Conservation (phyloP, 2,888 invertebrate species). For the Antheraea assamensis region DNA sequence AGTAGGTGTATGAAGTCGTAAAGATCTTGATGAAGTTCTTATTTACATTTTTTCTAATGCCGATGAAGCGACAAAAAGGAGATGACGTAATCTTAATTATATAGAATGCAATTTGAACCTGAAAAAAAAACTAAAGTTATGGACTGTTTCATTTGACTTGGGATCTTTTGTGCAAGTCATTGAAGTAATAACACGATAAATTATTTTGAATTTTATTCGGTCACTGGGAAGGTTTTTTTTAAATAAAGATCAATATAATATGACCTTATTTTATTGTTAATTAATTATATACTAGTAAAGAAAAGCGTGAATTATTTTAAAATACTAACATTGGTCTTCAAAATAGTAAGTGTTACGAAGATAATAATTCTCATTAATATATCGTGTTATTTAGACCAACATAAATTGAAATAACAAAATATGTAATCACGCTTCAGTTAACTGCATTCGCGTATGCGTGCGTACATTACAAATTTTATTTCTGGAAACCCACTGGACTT, state of each 20-base stretch:
- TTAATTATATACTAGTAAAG: too few relatives aligned
- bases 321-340: not conserved
- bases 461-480: conserved; percentile 35
- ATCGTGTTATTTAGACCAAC: not conserved
- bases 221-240: not conserved
- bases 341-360: not conserved
- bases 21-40: not conserved
- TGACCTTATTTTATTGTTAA: too few relatives aligned
- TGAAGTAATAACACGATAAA: conserved; percentile 52
- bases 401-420: not conserved
- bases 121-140: conserved; percentile 27
- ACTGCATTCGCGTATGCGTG: conserved; percentile 9
- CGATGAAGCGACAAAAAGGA: conserved; percentile 31
- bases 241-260: not conserved
- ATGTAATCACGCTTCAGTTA: not conserved
- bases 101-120: conserved; percentile 22
- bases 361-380: not conserved
- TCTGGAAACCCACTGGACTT: conserved; percentile 49
- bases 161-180: conserved; percentile 54
- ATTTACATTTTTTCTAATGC: not conserved
- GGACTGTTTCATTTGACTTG: conserved; percentile 19
- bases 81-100: conserved; percentile 38
- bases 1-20: not conserved
- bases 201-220: conserved; percentile 45
- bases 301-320: not conserved